Conservation (phyloP, 1,140 invertebrate species). For the Trichonephila clavata region DNA sequence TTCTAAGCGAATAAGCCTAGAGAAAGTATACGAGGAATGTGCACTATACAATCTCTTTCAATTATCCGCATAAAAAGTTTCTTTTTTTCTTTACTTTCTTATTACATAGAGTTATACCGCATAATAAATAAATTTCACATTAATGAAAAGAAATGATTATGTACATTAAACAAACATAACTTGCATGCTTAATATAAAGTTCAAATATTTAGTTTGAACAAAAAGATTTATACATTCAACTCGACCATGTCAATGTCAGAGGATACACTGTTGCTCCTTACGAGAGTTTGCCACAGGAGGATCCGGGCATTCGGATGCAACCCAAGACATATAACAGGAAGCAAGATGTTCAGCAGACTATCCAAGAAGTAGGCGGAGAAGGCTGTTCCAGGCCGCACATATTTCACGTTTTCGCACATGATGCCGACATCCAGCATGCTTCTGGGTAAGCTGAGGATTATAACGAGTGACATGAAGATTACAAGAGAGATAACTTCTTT, state of each 20-base stretch:
- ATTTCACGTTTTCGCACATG: background rate
- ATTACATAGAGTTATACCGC: too few relatives aligned
- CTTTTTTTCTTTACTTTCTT: too few relatives aligned
- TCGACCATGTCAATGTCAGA: background rate
- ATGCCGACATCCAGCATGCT: background rate
- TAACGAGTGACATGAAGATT: background rate
- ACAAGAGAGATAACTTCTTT: constrained; percentile 38
- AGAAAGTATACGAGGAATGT: too few relatives aligned
- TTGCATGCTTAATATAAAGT: too few relatives aligned
- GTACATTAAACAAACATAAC: background rate
- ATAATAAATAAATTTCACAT: too few relatives aligned
- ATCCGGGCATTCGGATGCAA: background rate
- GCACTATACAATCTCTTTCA: too few relatives aligned
- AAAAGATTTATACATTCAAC: background rate
- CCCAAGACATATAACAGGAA: constrained; percentile 13
- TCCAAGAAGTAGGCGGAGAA: constrained; percentile 47
- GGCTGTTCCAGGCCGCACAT: background rate
- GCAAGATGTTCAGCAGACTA: constrained; percentile 13
- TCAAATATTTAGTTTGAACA: background rate
- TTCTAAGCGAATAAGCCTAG: too few relatives aligned
- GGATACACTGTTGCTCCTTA: background rate
- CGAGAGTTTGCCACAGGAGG: background rate
- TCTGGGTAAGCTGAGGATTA: background rate
- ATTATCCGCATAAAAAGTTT: too few relatives aligned
- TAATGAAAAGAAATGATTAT: background rate